Evolutionary conservation across 2,113 vertebrate species (phyloP), one percentile per base, ranked within the genome.

Genomic region (Amphilophus citrinellus): DNA sequence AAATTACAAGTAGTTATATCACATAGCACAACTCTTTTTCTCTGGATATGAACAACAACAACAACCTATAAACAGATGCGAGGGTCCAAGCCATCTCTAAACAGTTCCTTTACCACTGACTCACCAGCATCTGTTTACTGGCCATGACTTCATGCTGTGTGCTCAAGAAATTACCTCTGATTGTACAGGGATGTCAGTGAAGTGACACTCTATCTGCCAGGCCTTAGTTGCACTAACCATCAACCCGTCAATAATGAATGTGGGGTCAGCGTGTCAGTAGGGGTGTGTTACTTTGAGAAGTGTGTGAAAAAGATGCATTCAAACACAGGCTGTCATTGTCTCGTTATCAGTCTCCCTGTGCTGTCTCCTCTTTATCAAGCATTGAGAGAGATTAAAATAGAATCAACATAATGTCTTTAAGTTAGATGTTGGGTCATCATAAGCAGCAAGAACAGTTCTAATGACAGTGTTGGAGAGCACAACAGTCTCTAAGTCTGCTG

Each of bases 201-300:
- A 35, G 77, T 20, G 91, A 93, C 91, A 94, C 84, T 65, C 62
- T 75, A 94, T 91, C 94, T 77, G 30, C 82, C 59, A 3, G 22
- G 76, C 65, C 84, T 58, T 84, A 68, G 88, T 44, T 22, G 18
- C 73, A 76, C 83, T 66, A 85, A 92, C 75, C 85, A 68, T 24
- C 71, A 65, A 24, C 3, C 44, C 62, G 37, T 95, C 82, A 93
- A 95, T 95, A 93, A 95, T 95, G 84, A 8, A 95, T 95, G 85
- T 1, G 27, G 24, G 87, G 86, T 87, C 89, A 88, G 47, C 79
- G 84, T 83, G 82, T 68, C 81, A 75, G 61, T 5, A 75, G 77
- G 47, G 84, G 61, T 84, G 82, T 32, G 71, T 77, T 87, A 65
- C 57, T 90, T 50, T 42, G 71, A 65, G 30, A 90, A 80, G 60